These are phyloP conservation scores for Trachurus trachurus DNA, from an alignment of 2,797 vertebrate genomes.

Conservation along the genomic window DNA sequence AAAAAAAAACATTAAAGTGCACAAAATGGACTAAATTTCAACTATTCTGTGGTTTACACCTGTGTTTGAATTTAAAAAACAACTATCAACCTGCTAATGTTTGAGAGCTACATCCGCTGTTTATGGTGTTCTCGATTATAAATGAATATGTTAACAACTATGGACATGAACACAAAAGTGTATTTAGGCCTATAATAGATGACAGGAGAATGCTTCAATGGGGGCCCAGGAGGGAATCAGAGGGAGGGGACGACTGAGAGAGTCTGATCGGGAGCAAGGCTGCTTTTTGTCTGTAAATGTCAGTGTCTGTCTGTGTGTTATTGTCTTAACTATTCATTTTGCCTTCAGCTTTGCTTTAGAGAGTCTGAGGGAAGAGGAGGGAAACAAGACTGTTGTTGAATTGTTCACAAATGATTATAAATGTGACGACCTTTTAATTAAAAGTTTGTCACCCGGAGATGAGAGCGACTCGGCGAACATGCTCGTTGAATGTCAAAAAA, in stretches of 20 bases:
- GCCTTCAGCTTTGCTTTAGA: slow-evolving; percentile 65
- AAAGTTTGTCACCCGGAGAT: not conserved
- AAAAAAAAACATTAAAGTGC: slow-evolving; percentile 48
- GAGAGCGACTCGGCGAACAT: slow-evolving; percentile 13
- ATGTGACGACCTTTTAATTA: not conserved
- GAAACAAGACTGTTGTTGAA: not conserved
- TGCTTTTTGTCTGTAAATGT: slow-evolving; percentile 64
- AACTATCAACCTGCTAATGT: slow-evolving; percentile 55
- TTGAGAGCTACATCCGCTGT: slow-evolving; percentile 64
- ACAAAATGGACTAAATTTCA: slow-evolving; percentile 69
- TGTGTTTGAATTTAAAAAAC: slow-evolving; percentile 39
- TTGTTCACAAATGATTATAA: not conserved
- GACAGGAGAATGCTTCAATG: slow-evolving; percentile 25
- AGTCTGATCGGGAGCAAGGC: slow-evolving; percentile 39
- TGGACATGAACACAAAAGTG: slow-evolving; percentile 20
- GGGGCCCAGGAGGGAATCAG: slow-evolving; percentile 15
- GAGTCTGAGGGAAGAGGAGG: slow-evolving; percentile 13
- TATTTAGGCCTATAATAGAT: slow-evolving; percentile 36
- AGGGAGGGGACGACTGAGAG: slow-evolving; percentile 22
- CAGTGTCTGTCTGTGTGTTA: slow-evolving; percentile 60
- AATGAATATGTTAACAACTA: slow-evolving; percentile 57
- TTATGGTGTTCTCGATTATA: slow-evolving; percentile 61
- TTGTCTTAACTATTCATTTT: slow-evolving; percentile 65
- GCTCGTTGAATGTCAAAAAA: slow-evolving; percentile 20
- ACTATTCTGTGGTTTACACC: slow-evolving; percentile 67